Evolutionary conservation across 2,888 invertebrate genomes (phyloP).

Genomic region (Macrophya annulata): DNA sequence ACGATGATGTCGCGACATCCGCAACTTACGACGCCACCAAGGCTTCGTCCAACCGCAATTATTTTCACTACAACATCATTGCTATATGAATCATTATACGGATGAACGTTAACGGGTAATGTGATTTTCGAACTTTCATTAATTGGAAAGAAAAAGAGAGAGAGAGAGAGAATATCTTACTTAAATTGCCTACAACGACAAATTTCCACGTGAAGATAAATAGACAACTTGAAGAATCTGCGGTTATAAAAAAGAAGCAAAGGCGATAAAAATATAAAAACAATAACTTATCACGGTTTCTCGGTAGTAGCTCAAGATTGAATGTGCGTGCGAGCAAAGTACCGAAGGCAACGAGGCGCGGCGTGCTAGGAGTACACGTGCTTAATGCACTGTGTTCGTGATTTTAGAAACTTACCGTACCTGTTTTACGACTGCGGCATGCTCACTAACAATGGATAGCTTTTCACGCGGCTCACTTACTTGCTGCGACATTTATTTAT

Average conservation of each 20-base stretch:
- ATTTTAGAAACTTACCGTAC: conserved; percentile 66
- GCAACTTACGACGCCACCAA: neutral
- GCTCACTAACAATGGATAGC: conserved; percentile 68
- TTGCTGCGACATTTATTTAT: conserved; percentile 32
- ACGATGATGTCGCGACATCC: neutral
- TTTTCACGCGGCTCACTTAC: conserved; percentile 16
- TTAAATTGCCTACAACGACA: neutral
- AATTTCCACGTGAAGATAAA: neutral
- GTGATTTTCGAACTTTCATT: neutral
- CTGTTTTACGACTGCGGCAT: conserved; percentile 69
- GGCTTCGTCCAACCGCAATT: neutral
- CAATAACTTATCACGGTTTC: conserved; percentile 26
- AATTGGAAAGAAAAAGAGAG: neutral
- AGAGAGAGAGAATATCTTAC: neutral
- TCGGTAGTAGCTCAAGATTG: conserved; percentile 32
- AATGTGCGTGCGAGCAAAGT: conserved; percentile 49
- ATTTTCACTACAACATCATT: neutral
- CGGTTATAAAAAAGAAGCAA: neutral
- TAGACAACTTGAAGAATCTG: neutral
- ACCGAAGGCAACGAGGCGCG: conserved; percentile 26
- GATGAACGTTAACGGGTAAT: neutral
- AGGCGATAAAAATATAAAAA: conserved; percentile 1
- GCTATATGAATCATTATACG: conserved; percentile 16
- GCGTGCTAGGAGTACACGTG: conserved; percentile 38
- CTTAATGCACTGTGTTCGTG: conserved; percentile 56